Base-by-base conservation (phyloP, 2,797 vertebrate species). In the Rhabdomys pumilio region DNA sequence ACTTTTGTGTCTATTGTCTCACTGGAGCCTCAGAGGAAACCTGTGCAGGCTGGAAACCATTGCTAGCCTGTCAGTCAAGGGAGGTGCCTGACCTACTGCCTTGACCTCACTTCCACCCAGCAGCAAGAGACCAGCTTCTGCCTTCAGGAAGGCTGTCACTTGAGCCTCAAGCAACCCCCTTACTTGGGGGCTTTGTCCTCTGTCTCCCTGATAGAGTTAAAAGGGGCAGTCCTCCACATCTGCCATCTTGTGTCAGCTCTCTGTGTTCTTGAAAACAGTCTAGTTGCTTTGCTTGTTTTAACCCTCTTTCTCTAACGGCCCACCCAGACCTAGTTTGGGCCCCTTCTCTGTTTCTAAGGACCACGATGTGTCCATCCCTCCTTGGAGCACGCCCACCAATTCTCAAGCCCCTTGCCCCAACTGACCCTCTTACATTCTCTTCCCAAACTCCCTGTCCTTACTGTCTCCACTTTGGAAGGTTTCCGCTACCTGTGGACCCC, bases 401-500 rank as follows among this genome's bases (percentile, higher is more conserved):
- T 76, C 20, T 14, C 24, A 31, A 72, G 89, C 38, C 80, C 41
- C 47, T 2, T 19, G 5, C 26, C 55, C 38, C 31, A 19, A 20
- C 53, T 17, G 14, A 41, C 1, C 4, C 31, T 22, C n/a, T 44
- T 5, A 14, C 4, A 2, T 22, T 17, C 22, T 14, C 59, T 80
- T 31, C 3, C 4, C 0, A 1, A 7, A 63, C 24, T 3, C 4
- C 9, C 72, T 8, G 8, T 17, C 22, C 75, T 53, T 34, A 0
- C 11, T 2, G 14, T 17, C 31, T 19, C 34, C 19, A 41, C 73
- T 55, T 69, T 12, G 76, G 24, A n/a, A 26, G 34, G 20, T 38
- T 11, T 17, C 38, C 3, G 11, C 8, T 0, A 2, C 69, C 59
- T 34, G 3, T 3, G 8, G 61, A 14, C 44, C 12, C 44, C 59